Conservation (phyloP, 1,140 invertebrate genomes). For the Habropoda laboriosa region DNA sequence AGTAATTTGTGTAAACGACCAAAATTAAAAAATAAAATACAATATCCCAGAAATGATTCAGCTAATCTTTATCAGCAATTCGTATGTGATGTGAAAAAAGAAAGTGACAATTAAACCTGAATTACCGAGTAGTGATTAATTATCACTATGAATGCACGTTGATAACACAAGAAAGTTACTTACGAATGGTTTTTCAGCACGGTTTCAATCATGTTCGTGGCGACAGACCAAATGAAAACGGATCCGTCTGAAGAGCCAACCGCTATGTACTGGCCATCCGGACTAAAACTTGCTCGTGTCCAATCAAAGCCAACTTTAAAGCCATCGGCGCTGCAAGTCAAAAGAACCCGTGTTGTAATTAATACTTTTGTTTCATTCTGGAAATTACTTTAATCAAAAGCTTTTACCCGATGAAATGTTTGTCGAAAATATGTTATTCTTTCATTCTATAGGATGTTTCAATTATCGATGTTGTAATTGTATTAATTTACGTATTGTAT, state of each 20-base stretch:
- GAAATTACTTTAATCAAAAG: no score
- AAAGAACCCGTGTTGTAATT: not conserved
- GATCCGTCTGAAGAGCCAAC: slow-evolving; percentile 95
- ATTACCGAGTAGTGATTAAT: not conserved
- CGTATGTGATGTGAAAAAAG: no score
- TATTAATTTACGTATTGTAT: no score
- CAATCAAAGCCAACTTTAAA: slow-evolving; percentile 98
- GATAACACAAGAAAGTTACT: slow-evolving; percentile 77
- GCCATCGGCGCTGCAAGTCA: slow-evolving; percentile 90
- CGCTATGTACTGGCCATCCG: slow-evolving; percentile 92
- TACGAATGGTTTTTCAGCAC: slow-evolving; percentile 95
- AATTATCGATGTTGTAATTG: no score
- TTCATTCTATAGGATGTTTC: no score
- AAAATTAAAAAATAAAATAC: not conserved
- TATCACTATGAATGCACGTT: not conserved
- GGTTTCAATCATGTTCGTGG: slow-evolving; percentile 88
- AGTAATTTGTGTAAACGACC: no score
- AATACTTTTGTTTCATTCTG: slow-evolving; percentile 4
- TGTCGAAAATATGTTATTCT: no score
- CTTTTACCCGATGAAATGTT: not conserved
- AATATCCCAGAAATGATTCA: no score
- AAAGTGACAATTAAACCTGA: no score
- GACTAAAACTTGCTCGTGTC: slow-evolving; percentile 95
- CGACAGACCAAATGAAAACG: slow-evolving; percentile 95
- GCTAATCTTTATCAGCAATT: no score